Base-by-base conservation (phyloP, 2,888 invertebrate genomes). In the Chymomyza amoena region DNA sequence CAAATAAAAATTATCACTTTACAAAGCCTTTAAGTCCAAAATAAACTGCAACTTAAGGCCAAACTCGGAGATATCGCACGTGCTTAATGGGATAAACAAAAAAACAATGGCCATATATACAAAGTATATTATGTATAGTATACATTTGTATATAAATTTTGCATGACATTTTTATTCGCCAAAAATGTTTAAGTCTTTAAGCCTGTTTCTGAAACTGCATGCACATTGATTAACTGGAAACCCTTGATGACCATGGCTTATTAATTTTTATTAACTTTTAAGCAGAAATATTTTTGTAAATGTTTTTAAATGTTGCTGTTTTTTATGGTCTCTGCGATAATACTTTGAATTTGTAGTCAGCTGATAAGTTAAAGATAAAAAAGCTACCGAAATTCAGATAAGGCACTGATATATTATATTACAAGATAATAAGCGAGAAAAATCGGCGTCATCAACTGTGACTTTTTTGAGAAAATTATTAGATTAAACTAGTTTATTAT, bases 311-410 rank as follows among this genome's bases (percentile, higher is more conserved):
- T 45, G 39, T 45, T 45, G 39, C 39, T 13, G 13, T 45, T 13
- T 45, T 45, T 45, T 45, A 45, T 45, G 39, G 39, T 45, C 3
- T 3, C 39, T 10, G 13, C 39, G 13, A 45, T 7, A 45, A 45
- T 45, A 45, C 39, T 45, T 45, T 45, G 39, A 45, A 45, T 45
- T 59, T 59, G 72, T 61, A 61, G 84, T 86, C 81, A 81, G 84
- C 84, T 86, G 81, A 45, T 74, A 69, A 66, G 65, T 45, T 9
- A 64, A 18, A 68, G 64, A 69, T 69, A 62, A 61, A 61, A 54
- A 10, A 18, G 25, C 16, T 25, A 32, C 64, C 16, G 32, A 65
- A 61, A 63, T 66, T 0, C 15, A 16, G 75, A 74, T 75, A 74
- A 70, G 50, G 54, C 25, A 6, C 16, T 20, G 32, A 59, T 70